Evolutionary conservation across 2,113 vertebrate genomes (phyloP), one percentile per base, ranked within the genome.

Genomic region (Mormyrus iriodes): DNA sequence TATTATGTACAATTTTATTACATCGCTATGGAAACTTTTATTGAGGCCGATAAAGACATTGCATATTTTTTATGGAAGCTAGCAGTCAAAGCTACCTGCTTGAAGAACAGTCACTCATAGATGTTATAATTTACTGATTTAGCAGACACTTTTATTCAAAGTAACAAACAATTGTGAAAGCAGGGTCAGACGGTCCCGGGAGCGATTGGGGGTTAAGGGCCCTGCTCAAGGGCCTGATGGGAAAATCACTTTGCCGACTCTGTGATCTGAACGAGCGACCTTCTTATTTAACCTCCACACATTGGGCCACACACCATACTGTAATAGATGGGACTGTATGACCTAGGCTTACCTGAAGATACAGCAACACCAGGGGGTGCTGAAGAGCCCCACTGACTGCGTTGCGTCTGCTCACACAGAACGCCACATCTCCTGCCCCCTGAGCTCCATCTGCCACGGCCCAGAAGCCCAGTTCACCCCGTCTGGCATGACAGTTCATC

Each of bases 371-470:
- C 48, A 85, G 44, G 44, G 4, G 44, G 24, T 0, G 1, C n/a
- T 46, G 17, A 27, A 7, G 31, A 2, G n/a, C 31, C 31, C 49
- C 12, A n/a, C 13, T 39, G 5, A 27, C 83, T 39, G 46, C 53
- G n/a, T 53, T 51, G 6, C 31, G 27, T 51, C n/a, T 39, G 31
- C 31, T 86, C 27, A 35, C 49, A 53, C 31, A 17, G 31, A 31
- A n/a, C 85, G 17, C 85, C 12, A n/a, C 15, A 1, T 51, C n/a
- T 31, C 69, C n/a, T 27, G 61, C 9, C 2, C 84, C 44, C 44
- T 24, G 85, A 24, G 27, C 85, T 86, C 85, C 85, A 86, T 86
- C 85, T 35, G 85, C 85, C 49, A 13, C 17, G 48, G 83, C 49
- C 10, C 21, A 48, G 48, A 86, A 27, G 46, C 46, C 3, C 12